Conservation (phyloP, 2,113 vertebrate genomes). For the Toxostoma redivivum region DNA sequence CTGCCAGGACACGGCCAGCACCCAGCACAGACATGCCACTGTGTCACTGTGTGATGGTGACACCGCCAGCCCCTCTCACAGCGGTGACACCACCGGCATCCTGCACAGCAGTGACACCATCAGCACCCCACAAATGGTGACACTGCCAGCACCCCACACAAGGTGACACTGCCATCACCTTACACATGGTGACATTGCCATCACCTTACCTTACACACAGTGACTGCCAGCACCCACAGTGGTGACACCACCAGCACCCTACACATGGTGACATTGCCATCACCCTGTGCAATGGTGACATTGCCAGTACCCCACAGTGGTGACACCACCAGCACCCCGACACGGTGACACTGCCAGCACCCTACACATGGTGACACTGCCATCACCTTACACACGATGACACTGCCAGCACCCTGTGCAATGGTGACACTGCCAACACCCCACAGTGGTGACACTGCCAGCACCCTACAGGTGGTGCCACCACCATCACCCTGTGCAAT, state of each 20-base stretch:
- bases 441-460: not conserved
- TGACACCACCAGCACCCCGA: not conserved
- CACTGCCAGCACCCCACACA: not conserved
- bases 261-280: accelerated
- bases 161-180: too few relatives aligned
- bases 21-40: too few relatives aligned
- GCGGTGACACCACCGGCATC: not conserved
- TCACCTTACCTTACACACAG: too few relatives aligned
- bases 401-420: not conserved
- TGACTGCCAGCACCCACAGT: accelerated
- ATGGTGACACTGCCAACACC: not conserved
- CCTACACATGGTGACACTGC: accelerated
- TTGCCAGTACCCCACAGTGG: not conserved
- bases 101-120: not conserved
- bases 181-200: not conserved
- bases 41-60: not conserved
- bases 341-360: not conserved
- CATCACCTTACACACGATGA: not conserved
- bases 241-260: not conserved
- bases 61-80: not conserved
- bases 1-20: too few relatives aligned
- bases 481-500: not conserved
- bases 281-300: not conserved
- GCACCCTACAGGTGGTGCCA: not conserved
- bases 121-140: not conserved